A percentile compares a stretch with the other conserved stretches of the same genome.
Evolutionary conservation across 2,113 vertebrate species (phyloP).

Genomic region (Hippocampus zosterae): DNA sequence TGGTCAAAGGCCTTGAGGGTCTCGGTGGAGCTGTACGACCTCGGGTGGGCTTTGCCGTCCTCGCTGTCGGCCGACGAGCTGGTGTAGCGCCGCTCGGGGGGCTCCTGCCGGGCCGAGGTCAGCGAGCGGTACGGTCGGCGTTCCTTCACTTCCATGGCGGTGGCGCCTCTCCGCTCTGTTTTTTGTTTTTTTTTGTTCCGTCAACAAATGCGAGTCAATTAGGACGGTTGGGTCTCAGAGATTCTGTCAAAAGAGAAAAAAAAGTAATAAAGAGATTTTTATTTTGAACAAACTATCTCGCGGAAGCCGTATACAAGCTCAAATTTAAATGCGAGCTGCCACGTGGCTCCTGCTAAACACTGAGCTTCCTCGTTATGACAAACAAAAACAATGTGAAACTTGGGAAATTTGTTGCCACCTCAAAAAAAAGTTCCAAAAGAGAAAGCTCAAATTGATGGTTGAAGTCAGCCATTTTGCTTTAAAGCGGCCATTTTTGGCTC

Average conservation of each 20-base stretch:
- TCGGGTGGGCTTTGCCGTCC: slow-evolving; percentile 85
- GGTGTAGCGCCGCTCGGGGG: slow-evolving; percentile 87
- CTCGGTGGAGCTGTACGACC: slow-evolving; percentile 98
- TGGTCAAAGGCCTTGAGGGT: slow-evolving; percentile 98
- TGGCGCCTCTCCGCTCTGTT: slow-evolving; percentile 55
- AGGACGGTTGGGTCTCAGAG: slow-evolving; percentile 60
- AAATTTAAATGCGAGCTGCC: no score
- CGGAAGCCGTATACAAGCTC: no score
- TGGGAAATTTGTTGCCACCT: no score
- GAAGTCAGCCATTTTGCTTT: no score
- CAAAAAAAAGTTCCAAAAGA: no score
- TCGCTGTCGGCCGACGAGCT: slow-evolving; percentile 93
- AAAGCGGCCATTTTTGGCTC: no score
- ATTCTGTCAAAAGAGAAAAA: slow-evolving; percentile 60
- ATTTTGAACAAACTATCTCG: not conserved
- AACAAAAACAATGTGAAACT: no score
- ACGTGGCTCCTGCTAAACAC: no score
- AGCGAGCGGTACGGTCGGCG: slow-evolving; percentile 94
- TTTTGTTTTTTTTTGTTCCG: slow-evolving; percentile 52
- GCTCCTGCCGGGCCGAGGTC: slow-evolving; percentile 81
- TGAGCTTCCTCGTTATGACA: no score
- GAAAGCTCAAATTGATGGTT: no score
- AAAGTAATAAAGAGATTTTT: not conserved
- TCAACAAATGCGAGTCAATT: slow-evolving; percentile 72
- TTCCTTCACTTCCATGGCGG: slow-evolving; percentile 96